phyloP scores from a whole-genome alignment of 2,797 vertebrate species.

The Parambassis ranga region DNA sequence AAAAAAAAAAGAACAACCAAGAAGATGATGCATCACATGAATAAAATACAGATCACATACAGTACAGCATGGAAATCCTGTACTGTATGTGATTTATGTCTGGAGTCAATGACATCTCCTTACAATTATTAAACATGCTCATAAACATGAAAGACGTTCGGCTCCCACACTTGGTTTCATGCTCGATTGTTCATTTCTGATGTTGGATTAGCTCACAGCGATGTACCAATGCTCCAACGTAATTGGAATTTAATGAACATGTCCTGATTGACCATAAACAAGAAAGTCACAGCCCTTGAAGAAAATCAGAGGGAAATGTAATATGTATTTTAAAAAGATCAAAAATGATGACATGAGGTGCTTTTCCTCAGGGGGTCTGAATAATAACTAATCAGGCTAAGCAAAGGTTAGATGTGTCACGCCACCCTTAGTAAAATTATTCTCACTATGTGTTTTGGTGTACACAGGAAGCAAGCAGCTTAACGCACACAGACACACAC shows the following conservation, averaged over 20 bases:
- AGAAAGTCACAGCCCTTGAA: constrained; percentile 5
- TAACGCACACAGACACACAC: too few species aligned
- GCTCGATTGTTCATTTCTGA: constrained; percentile 2
- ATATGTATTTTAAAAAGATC: constrained; percentile 24
- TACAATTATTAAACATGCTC: constrained; percentile 19
- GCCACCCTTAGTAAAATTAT: background rate
- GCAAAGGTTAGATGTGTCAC: constrained; percentile 13
- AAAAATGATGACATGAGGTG: constrained; percentile 16
- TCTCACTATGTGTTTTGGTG: background rate
- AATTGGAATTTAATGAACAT: constrained; percentile 41
- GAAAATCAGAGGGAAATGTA: constrained; percentile 17
- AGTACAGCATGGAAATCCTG: constrained; percentile 3
- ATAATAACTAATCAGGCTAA: constrained; percentile 21
- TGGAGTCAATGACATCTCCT: constrained; percentile 8
- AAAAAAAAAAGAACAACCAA: constrained; percentile 12
- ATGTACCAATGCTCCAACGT: background rate
- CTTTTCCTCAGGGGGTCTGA: constrained; percentile 5
- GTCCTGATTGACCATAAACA: constrained; percentile 35
- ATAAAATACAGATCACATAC: constrained; percentile 11
- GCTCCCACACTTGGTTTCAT: constrained; percentile 5
- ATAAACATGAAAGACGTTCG: constrained; percentile 19
- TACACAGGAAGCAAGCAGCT: background rate
- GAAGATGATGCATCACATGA: constrained; percentile 32
- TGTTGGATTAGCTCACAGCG: constrained; percentile 25
- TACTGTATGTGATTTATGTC: constrained; percentile 9